Evolutionary conservation across 2,888 invertebrate genomes (phyloP), one percentile per base, ranked within the genome.

Genomic region (Perdita meconis): DNA sequence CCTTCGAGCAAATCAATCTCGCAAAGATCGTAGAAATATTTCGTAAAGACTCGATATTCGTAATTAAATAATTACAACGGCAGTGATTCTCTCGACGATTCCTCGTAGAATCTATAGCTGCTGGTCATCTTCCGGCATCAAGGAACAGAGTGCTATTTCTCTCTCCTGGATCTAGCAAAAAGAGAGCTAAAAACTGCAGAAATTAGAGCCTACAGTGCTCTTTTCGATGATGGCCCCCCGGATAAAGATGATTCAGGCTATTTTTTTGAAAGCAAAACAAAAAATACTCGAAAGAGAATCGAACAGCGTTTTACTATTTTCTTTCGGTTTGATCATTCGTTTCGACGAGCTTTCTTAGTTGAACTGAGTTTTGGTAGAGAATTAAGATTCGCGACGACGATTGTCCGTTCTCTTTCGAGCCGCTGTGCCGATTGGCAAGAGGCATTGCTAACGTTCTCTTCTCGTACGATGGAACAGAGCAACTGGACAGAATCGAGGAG

Each of bases 401-500:
- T 44, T 68, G 63, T 50, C 55, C n/a, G 63, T 55, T 82, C 85
- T 68, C 79, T 70, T 84, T 84, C 79, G 72, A 61, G 57, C 47
- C 24, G 38, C 0, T 19, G 13, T 44, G 30, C n/a, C 12, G 10
- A 16, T n/a, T 1, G 1, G 6, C 8, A 13, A 30, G 50, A 10
- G 13, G 6, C 47, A n/a, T 30, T 55, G 2, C 60, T 84, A 79
- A 83, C 57, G 16, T 56, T 59, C 16, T 38, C 30, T 60, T 84
- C 69, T 68, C 68, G 71, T 84, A 75, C 80, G 64, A 84, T 73
- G 71, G 81, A 92, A 90, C 92, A 98, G 99, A 99, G 93, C 99
- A 99, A 97, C 94, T 99, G 96, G 99, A 99, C 94, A 96, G 99
- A 90, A 98, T 99, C 93, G 99, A 99, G 94, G 99, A 99, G 94